Base-by-base conservation (phyloP, 2,113 vertebrate genomes). In the Nothoprocta perdicaria region DNA sequence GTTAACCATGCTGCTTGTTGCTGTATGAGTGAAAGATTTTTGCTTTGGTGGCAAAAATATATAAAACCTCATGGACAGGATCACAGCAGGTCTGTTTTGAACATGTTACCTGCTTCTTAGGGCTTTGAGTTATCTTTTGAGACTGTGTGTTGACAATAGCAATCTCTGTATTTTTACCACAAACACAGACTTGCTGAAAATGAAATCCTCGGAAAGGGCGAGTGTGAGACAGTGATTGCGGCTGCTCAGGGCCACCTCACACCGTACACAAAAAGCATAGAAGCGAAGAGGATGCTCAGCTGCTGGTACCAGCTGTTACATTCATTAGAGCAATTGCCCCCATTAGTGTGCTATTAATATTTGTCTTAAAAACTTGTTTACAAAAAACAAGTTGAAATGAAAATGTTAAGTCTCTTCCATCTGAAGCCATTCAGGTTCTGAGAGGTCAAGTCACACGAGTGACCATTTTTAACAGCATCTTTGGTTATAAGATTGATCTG, bases 321-420 rank as follows among this genome's bases (percentile, higher is more conserved):
- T 89, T 96, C 92, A 94, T 92, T 93, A 84, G 4, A 92, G 75
- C 94, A 94, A 96, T 95, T 93, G 92, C 90, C 93, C 48, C 84
- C 81, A 91, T 95, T 90, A 93, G 68, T 9, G 68, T 92, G 86
- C 89, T 96, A 89, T 96, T 96, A 96, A 96, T 96, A 96, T 94
- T 96, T 93, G 90, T 84, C 69, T 73, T 86, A 86, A 43, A 88
- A 87, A 91, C 62, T 77, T 12, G 4, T 69, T 38, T 38, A 38
- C 35, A 38, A 38, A 61, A 60, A 69, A 91, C 43, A 81, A 89
- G 91, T 80, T 12, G 48, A 82, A 80, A 80, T 45, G 74, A 80
- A 90, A 93, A 89, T 58, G 65, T 69, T 84, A 90, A 76, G 38
- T 69, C 68, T 94, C 69, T 61, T 89, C 61, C 0, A 72, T 86